Evolutionary conservation across 2,888 invertebrate species (phyloP).

Genomic region (Harpalus rubripes): DNA sequence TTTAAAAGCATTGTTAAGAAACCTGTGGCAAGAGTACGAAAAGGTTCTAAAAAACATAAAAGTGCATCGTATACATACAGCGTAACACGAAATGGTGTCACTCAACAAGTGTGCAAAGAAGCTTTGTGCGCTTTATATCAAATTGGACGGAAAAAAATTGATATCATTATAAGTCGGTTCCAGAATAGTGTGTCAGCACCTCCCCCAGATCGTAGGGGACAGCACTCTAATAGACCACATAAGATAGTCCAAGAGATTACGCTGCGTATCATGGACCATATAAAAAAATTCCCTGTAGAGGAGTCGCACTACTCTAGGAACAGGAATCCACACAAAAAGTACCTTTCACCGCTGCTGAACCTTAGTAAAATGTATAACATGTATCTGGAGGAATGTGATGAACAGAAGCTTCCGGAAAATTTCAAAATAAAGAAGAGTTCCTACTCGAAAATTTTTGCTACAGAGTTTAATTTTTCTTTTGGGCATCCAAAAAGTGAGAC

Average conservation of each 20-base stretch:
- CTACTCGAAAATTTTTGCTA: slow-evolving; percentile 70
- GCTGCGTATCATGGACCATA: slow-evolving; percentile 67
- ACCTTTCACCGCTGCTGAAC: slow-evolving; percentile 70
- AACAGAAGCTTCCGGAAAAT: slow-evolving; percentile 68
- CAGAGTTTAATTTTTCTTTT: slow-evolving; percentile 71
- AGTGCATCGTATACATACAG: neutral
- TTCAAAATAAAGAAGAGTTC: slow-evolving; percentile 69
- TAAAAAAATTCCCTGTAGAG: slow-evolving; percentile 64
- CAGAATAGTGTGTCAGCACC: slow-evolving; percentile 39
- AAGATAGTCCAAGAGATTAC: slow-evolving; percentile 67
- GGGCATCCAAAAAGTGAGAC: slow-evolving; percentile 70
- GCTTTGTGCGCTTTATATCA: slow-evolving; percentile 38
- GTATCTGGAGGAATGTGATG: slow-evolving; percentile 68
- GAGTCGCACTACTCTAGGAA: slow-evolving; percentile 70
- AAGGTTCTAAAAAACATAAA: neutral
- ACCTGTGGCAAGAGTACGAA: neutral
- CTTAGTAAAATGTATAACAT: slow-evolving; percentile 70
- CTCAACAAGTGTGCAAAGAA: slow-evolving; percentile 42
- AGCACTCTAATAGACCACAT: slow-evolving; percentile 54
- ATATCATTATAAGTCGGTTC: slow-evolving; percentile 39
- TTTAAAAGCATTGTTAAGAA: neutral
- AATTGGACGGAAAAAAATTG: slow-evolving; percentile 51
- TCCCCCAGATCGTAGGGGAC: slow-evolving; percentile 51
- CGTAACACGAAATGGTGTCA: slow-evolving; percentile 30
- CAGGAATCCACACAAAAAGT: slow-evolving; percentile 70